Evolutionary conservation across 2,888 invertebrate genomes (phyloP).

Genomic region (Chalcosyrphus nemorum): DNA sequence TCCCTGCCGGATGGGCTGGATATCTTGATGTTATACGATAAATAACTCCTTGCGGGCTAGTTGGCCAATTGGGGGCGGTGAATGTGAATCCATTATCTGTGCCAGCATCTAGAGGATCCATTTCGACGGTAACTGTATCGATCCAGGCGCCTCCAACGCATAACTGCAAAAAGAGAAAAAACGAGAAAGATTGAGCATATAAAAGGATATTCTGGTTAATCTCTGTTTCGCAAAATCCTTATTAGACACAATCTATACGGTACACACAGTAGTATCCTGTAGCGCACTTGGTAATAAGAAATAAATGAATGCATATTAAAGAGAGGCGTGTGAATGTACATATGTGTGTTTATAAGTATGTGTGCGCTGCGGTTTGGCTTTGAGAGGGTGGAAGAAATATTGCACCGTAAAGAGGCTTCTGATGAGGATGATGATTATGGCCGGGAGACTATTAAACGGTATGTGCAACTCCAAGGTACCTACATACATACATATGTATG

Average conservation of each 20-base stretch:
- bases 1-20: constrained; percentile 95
- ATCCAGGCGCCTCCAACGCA: constrained; percentile 96
- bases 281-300: constrained; percentile 46
- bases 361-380: neutral
- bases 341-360: neutral
- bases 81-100: constrained; percentile 98
- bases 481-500: neutral
- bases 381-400: constrained; percentile 42
- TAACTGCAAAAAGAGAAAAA: constrained; percentile 83
- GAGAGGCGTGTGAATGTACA: neutral
- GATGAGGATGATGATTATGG: constrained; percentile 62
- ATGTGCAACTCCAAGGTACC: constrained; percentile 51
- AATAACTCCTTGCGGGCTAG: constrained; percentile 93
- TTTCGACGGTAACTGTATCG: constrained; percentile 93
- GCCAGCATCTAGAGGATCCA: constrained; percentile 95
- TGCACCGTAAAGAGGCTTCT: constrained; percentile 55
- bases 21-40: constrained; percentile 94
- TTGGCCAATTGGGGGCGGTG: constrained; percentile 98
- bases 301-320: constrained; percentile 70
- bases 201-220: constrained; percentile 56
- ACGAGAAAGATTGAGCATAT: constrained; percentile 20
- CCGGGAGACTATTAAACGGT: constrained; percentile 55
- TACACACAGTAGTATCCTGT: constrained; percentile 21
- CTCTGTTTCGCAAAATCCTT: constrained; percentile 51
- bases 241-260: no score